Conservation (phyloP, 2,888 invertebrate genomes). For the Gymnocheta viridis region DNA sequence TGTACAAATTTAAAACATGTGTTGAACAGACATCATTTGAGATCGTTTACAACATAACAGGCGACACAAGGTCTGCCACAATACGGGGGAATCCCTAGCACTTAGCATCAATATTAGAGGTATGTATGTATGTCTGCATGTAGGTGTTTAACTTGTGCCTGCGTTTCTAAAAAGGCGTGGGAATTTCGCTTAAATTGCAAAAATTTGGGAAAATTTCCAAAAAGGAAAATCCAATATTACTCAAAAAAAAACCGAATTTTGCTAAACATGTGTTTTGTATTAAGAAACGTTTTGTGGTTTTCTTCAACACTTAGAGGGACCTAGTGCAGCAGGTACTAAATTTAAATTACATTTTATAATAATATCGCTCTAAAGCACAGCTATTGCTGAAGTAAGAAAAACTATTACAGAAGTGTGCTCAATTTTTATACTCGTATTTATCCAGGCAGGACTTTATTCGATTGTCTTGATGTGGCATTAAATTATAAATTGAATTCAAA, state of each 20-base stretch:
- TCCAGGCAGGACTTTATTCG: conserved; percentile 72
- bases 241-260: conserved; percentile 63
- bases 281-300: conserved; percentile 60
- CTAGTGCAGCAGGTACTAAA: conserved; percentile 38
- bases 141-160: conserved; percentile 35
- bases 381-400: not conserved
- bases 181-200: conserved; percentile 73
- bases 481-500: conserved; percentile 72
- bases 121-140: too few relatives aligned
- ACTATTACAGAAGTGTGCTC: conserved; percentile 17
- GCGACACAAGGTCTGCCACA: conserved; percentile 74
- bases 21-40: conserved; percentile 56
- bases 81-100: conserved; percentile 49
- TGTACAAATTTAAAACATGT: conserved; percentile 55
- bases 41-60: conserved; percentile 47
- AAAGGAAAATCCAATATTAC: conserved; percentile 73
- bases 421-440: conserved; percentile 9
- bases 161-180: conserved; percentile 72
- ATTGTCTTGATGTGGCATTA: conserved; percentile 79
- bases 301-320: not conserved
- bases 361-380: not conserved
- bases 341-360: not conserved
- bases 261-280: conserved; percentile 75
- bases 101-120: too few relatives aligned
- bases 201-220: conserved; percentile 71